Evolutionary conservation across 2,888 invertebrate genomes (phyloP), one percentile per base, ranked within the genome.

Genomic region (Acrobasis repandana): DNA sequence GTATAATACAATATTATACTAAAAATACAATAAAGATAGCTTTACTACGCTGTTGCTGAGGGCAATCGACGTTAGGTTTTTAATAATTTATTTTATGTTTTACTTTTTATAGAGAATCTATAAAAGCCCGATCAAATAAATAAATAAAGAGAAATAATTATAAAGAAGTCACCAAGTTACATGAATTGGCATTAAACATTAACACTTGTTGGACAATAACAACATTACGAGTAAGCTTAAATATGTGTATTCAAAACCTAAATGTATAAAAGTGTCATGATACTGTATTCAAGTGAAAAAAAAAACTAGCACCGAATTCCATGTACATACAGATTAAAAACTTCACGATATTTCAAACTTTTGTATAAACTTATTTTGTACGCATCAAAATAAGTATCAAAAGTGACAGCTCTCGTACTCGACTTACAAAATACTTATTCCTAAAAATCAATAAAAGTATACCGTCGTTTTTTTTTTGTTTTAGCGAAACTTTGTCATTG

Each of bases 271-370:
- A 57, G 2, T 47, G 57, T 57, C 33, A 57, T 34, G 46, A 47
- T 48, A 9, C 11, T 58, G 48, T 54, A 15, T 43, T 49, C 46
- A 56, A 56, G 38, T 36, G 2, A 18, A 46, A 47, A 56, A 56
- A 43, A 57, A n/a, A 56, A 18, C 15, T 66, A 70, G 72, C 72
- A 70, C 72, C 70, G 66, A 67, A 67, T 64, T 62, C 20, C 54
- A 64, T 65, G 66, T 51, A 63, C 50, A 60, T 38, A 52, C 36
- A 58, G 11, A 20, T 38, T 52, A 15, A 20, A 60, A 60, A 52
- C 33, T 33, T 6, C 20, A 46, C 38, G 33, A 50, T 15, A 33
- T 47, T 34, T 48, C 14, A 58, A 43, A 54, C 38, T 54, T 54
- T 59, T 61, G 60, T 60, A 60, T 51, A 9, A 43, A 49, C 63